These are phyloP conservation scores for Cyclophora albipunctata DNA, from an alignment of 2,888 invertebrate genomes.

Conservation along the genomic window DNA sequence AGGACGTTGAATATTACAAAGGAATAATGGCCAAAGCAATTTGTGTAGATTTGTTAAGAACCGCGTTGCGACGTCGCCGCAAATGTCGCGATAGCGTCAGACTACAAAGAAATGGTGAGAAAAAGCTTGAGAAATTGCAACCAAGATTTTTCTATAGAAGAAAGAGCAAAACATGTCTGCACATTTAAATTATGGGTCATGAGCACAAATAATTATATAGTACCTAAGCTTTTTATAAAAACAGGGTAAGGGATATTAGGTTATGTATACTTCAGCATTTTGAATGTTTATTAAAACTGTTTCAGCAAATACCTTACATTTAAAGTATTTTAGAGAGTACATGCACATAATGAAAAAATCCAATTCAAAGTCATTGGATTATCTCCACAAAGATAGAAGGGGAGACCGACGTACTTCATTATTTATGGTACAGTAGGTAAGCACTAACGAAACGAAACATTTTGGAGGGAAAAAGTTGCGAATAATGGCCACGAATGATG, in stretches of 20 bases:
- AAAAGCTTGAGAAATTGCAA: constrained; percentile 9
- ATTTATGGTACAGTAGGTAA: constrained; percentile 30
- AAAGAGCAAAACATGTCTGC: too few species aligned
- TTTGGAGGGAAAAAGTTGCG: constrained; percentile 30
- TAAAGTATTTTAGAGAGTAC: too few species aligned
- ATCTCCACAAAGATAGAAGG: constrained; percentile 11
- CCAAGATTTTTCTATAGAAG: neutral
- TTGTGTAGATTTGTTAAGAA: constrained; percentile 11
- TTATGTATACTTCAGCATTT: too few species aligned
- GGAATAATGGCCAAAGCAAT: too few species aligned
- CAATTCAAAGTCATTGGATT: constrained; percentile 27
- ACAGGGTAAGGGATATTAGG: too few species aligned
- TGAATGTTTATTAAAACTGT: too few species aligned
- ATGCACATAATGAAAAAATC: constrained; percentile 16
- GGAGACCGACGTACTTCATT: constrained; percentile 30
- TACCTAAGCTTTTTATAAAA: too few species aligned
- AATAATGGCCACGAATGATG: constrained; percentile 37
- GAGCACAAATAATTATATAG: too few species aligned
- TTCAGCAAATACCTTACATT: too few species aligned
- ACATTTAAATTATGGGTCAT: too few species aligned
- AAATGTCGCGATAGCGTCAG: constrained; percentile 20
- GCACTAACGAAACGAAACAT: constrained; percentile 25
- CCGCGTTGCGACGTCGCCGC: constrained; percentile 18
- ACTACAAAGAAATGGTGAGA: constrained; percentile 12
- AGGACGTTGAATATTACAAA: constrained; percentile 2